These are phyloP conservation scores for Achatina immaculata DNA, from an alignment of 1,140 invertebrate genomes.

Conservation along the genomic window DNA sequence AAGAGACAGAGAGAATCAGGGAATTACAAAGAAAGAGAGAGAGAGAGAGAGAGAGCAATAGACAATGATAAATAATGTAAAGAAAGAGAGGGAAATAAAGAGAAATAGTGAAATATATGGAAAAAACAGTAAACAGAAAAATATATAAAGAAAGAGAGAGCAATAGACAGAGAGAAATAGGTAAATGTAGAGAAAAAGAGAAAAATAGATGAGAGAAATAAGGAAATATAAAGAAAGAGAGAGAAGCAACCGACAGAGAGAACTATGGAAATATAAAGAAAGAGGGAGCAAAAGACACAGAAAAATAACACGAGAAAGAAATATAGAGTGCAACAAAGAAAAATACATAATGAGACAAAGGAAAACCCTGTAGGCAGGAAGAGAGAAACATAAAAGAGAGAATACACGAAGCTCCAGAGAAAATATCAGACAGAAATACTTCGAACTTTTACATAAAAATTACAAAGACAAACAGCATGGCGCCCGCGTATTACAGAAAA, in stretches of 20 bases:
- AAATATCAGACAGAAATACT: too few species aligned
- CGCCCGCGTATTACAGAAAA: too few species aligned
- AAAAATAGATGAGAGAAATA: too few species aligned
- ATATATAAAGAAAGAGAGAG: not conserved
- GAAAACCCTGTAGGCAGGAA: not conserved
- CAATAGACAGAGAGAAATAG: not conserved
- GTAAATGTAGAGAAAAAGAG: not conserved
- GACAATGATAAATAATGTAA: not conserved
- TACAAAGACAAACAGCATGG: too few species aligned
- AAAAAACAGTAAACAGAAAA: not conserved
- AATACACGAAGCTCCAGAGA: too few species aligned
- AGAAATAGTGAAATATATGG: not conserved
- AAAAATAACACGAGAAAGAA: slow-evolving; percentile 2
- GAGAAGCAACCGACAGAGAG: not conserved
- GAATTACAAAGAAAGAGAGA: not conserved
- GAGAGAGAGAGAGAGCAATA: slow-evolving; percentile 7
- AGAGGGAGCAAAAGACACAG: not conserved
- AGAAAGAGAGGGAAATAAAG: not conserved
- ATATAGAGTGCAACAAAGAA: not conserved
- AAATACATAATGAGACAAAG: not conserved
- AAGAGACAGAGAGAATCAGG: not conserved
- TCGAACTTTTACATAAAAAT: too few species aligned
- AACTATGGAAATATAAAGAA: not conserved
- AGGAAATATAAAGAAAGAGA: too few species aligned
- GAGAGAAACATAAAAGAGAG: not conserved